Evolutionary conservation across 2,888 invertebrate species (phyloP).

Genomic region (Ichneumoninae sp.): DNA sequence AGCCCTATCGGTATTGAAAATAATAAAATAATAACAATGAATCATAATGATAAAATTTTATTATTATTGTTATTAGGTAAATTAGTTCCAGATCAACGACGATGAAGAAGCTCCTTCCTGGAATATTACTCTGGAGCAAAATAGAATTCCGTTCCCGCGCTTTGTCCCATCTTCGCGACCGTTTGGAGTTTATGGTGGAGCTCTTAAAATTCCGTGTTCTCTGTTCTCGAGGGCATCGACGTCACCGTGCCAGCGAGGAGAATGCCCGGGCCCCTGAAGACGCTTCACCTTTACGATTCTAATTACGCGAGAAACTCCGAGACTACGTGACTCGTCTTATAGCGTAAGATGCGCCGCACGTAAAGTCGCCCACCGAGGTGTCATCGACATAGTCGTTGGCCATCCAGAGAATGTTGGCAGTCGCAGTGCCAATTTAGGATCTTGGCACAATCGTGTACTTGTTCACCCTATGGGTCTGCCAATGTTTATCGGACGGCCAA

Average conservation of each 20-base stretch:
- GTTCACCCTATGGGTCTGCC: neutral
- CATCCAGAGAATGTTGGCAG: neutral
- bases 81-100: slow-evolving; percentile 21
- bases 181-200: slow-evolving; percentile 6
- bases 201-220: slow-evolving; percentile 46
- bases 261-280: neutral
- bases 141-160: neutral
- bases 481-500: neutral
- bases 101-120: slow-evolving; percentile 3
- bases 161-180: neutral
- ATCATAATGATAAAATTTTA: neutral
- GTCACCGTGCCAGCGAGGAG: slow-evolving; percentile 19
- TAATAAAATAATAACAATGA: neutral
- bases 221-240: neutral
- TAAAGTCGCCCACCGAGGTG: neutral
- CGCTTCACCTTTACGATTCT: slow-evolving; percentile 56
- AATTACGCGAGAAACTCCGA: slow-evolving; percentile 53
- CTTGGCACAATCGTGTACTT: neutral
- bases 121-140: neutral
- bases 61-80: neutral
- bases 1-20: neutral
- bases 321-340: slow-evolving; percentile 24
- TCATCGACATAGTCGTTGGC: neutral
- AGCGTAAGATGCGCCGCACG: slow-evolving; percentile 39
- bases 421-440: neutral